Conservation (phyloP, 2,888 invertebrate species). For the Stenodema calcarata region DNA sequence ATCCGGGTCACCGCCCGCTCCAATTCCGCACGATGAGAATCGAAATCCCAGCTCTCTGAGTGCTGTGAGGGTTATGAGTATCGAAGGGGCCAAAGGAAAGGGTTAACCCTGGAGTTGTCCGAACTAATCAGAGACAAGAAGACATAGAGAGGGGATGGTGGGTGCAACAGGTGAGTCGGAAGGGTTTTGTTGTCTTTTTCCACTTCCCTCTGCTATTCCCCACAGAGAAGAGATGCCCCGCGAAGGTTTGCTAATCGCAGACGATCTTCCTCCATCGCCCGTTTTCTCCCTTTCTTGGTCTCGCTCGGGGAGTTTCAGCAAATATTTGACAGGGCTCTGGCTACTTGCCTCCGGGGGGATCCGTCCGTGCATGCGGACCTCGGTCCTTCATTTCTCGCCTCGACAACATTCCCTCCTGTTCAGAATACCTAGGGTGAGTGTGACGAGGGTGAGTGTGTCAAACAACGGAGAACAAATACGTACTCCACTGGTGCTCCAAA, state of each 20-base stretch:
- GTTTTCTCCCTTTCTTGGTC: not conserved
- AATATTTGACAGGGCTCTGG: not conserved
- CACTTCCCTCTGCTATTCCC: not conserved
- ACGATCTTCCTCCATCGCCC: not conserved
- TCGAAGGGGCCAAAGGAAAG: not conserved
- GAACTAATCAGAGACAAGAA: not conserved
- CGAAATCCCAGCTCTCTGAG: too few species aligned
- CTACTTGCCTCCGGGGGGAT: not conserved
- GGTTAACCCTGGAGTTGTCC: not conserved
- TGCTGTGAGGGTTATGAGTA: too few species aligned
- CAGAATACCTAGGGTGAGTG: too few species aligned
- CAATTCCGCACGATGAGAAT: too few species aligned
- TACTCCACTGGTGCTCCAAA: too few species aligned
- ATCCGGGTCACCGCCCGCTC: too few species aligned
- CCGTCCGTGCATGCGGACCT: not conserved
- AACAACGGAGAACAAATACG: too few species aligned
- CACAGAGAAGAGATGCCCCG: not conserved
- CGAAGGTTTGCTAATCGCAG: conserved; percentile 11
- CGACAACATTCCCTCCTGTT: too few species aligned
- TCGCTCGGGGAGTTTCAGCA: not conserved
- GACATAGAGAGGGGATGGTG: not conserved
- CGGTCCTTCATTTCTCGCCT: too few species aligned
- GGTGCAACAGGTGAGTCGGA: not conserved
- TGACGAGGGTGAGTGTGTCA: too few species aligned
- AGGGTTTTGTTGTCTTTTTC: conserved; percentile 22